Conservation (phyloP, 2,888 invertebrate genomes). For the Ochropacha duplaris region DNA sequence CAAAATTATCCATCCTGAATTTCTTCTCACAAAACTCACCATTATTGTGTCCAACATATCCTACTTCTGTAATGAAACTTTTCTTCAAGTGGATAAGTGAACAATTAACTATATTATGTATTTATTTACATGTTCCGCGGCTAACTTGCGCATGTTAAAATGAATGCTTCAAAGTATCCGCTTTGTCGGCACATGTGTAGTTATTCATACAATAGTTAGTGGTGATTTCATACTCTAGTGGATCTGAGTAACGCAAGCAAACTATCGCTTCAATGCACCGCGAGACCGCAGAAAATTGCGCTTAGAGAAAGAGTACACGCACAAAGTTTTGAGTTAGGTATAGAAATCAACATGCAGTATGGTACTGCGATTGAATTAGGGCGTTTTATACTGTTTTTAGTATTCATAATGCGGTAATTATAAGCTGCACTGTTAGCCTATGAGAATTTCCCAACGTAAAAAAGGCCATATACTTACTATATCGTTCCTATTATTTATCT, state of each 20-base stretch:
- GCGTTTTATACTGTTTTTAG: too few relatives aligned
- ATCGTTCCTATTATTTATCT: too few relatives aligned
- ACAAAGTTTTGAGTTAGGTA: background rate
- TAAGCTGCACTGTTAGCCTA: too few relatives aligned
- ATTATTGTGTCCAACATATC: slow-evolving; percentile 1
- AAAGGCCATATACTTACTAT: too few relatives aligned
- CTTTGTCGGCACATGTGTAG: slow-evolving; percentile 59
- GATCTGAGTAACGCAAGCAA: slow-evolving; percentile 48
- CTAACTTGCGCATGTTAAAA: slow-evolving; percentile 12
- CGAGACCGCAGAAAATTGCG: slow-evolving; percentile 68
- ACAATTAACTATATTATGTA: slow-evolving; percentile 37
- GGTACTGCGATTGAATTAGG: too few relatives aligned
- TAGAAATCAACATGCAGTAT: background rate
- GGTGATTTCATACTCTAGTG: slow-evolving; percentile 74
- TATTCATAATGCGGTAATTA: too few relatives aligned
- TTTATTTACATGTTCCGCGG: slow-evolving; percentile 18
- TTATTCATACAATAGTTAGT: slow-evolving; percentile 35
- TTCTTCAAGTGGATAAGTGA: slow-evolving; percentile 51
- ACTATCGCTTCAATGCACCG: slow-evolving; percentile 53
- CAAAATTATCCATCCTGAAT: too few relatives aligned
- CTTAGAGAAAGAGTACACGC: slow-evolving; percentile 8
- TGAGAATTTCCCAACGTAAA: too few relatives aligned
- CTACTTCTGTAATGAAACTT: slow-evolving; percentile 18
- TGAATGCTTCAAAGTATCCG: slow-evolving; percentile 32
- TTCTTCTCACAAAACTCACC: background rate